Base-by-base conservation (phyloP, 2,888 invertebrate species). In the Clepsis dumicolana region DNA sequence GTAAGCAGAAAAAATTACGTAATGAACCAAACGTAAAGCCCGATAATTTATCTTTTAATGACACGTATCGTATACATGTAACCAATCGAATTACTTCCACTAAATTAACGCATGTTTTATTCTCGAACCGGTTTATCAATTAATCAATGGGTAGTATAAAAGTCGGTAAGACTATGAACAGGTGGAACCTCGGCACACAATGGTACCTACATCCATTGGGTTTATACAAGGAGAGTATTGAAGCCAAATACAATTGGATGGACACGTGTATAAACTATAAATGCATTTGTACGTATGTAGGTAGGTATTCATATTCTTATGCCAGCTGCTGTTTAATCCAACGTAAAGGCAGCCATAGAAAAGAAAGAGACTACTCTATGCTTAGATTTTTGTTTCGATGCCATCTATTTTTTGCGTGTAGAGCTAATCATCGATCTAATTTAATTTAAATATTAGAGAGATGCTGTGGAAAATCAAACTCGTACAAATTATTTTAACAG, bases 71-170 rank as follows among this genome's bases (percentile, higher is more conserved):
- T 62, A 50, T 62, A 38, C 38, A n/a, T 12, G 41, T 16, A 16
- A 67, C 63, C 57, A 68, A 68, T 57, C 35, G 50, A 63, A 63
- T 68, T 59, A 63, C 52, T 68, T 68, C 57, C 68, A 63, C 29
- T 57, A 59, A 63, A 68, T 68, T 63, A 68, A 59, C 63, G 35
- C 24, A 32, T 52, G 63, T 44, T 68, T 59, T 63, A 67, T 67
- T 38, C 63, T 67, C 63, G 44, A 57, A 64, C 68, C 68, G 68
- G 68, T 68, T 56, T 32, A 14, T 25, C 52, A 50, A 68, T 68
- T 64, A 68, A 68, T 68, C 68, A 68, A 53, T 59, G 57, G 48
- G 18, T 29, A 29, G 57, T 64, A 63, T 63, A 57, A 68, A 68
- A 52, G 57, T 63, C 62, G 21, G 61, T 35, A 41, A 59, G 63